phyloP scores from a whole-genome alignment of 2,888 invertebrate species.

The Volucella bombylans region DNA sequence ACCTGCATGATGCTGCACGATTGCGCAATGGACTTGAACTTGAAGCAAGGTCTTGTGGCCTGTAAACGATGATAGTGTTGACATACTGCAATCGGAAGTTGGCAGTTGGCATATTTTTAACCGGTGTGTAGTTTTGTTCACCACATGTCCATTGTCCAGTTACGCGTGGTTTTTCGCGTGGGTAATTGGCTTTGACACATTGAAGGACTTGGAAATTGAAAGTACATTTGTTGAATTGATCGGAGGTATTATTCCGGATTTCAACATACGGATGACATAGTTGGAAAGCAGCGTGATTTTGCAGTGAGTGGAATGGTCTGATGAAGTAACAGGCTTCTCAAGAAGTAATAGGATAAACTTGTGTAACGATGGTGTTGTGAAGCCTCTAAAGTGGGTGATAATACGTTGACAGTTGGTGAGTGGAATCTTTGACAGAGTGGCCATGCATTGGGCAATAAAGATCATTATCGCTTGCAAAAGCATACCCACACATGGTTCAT shows the following conservation, averaged over 20 bases:
- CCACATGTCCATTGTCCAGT: slow-evolving; percentile 29
- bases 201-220: slow-evolving; percentile 45
- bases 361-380: no score
- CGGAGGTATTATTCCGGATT: slow-evolving; percentile 16
- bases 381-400: no score
- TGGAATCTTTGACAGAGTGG: no score
- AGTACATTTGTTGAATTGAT: slow-evolving; percentile 7
- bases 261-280: slow-evolving; percentile 35
- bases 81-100: slow-evolving; percentile 40
- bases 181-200: slow-evolving; percentile 27
- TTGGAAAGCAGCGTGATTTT: slow-evolving; percentile 3
- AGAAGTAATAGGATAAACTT: no score
- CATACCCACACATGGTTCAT: no score
- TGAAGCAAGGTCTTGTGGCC: slow-evolving; percentile 59
- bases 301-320: not conserved
- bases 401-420: no score
- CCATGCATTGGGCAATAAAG: no score
- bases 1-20: slow-evolving; percentile 39
- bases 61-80: slow-evolving; percentile 51
- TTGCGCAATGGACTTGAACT: slow-evolving; percentile 72
- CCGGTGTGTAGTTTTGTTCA: slow-evolving; percentile 1
- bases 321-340: no score
- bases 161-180: slow-evolving; percentile 2
- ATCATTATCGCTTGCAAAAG: no score
- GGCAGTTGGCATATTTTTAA: slow-evolving; percentile 18